These are phyloP conservation scores for Eugnorisma glareosa DNA, from an alignment of 2,888 invertebrate genomes.

Conservation along the genomic window DNA sequence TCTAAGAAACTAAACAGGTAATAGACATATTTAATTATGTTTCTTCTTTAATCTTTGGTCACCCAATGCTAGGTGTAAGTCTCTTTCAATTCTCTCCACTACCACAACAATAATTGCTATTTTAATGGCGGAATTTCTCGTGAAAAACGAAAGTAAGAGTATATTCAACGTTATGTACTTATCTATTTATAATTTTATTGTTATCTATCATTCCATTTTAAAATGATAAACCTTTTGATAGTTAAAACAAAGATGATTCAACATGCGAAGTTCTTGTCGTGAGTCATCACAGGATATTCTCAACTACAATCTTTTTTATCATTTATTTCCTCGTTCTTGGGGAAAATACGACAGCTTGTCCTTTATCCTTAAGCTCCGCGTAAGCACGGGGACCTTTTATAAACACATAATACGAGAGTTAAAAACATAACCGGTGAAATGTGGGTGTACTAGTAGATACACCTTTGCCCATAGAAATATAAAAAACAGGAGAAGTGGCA, in stretches of 20 bases:
- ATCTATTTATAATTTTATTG: background rate
- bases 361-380: background rate
- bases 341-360: background rate
- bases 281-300: background rate
- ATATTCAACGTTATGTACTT: background rate
- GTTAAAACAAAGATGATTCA: slow-evolving; percentile 2
- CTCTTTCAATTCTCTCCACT: background rate
- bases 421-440: too few relatives aligned
- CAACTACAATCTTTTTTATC: background rate
- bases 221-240: slow-evolving; percentile 1
- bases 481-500: too few relatives aligned
- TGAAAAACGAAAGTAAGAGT: background rate
- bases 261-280: background rate
- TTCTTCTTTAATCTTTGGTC: background rate
- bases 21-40: background rate
- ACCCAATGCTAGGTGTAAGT: background rate
- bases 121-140: background rate
- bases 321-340: background rate
- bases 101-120: background rate
- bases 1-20: slow-evolving; percentile 91
- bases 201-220: background rate
- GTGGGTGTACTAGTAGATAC: too few relatives aligned
- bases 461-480: too few relatives aligned
- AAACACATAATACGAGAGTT: background rate
- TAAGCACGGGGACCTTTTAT: background rate